Evolutionary conservation across 2,797 vertebrate genomes (phyloP).

Genomic region (Rhinophrynus dorsalis): DNA sequence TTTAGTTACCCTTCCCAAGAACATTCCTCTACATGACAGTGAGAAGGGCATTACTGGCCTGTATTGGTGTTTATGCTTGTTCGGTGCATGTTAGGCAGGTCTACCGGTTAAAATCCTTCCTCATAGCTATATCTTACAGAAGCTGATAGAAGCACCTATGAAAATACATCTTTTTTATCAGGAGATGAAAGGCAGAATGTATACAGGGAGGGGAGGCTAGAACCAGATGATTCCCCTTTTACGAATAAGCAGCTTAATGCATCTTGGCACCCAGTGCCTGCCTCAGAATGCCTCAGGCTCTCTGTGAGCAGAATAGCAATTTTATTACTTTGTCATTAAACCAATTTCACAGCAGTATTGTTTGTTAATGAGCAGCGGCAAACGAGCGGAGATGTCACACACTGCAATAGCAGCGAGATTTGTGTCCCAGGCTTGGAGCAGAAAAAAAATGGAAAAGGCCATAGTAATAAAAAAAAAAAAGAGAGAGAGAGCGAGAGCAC

Average conservation of each 20-base stretch:
- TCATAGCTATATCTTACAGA: conserved; percentile 4
- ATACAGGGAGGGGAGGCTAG: conserved; percentile 79
- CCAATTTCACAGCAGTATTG: conserved; percentile 99
- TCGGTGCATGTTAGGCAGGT: neutral
- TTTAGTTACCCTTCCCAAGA: neutral
- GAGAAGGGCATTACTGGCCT: conserved; percentile 6
- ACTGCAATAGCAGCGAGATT: conserved; percentile 98
- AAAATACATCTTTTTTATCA: conserved; percentile 84
- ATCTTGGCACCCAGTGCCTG: conserved; percentile 94
- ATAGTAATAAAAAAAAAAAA: conserved; percentile 90
- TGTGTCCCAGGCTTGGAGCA: conserved; percentile 86
- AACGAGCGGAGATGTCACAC: conserved; percentile 98
- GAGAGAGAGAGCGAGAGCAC: conserved; percentile 1
- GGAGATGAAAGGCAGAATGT: conserved; percentile 81
- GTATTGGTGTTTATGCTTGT: conserved; percentile 1
- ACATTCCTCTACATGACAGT: conserved; percentile 18
- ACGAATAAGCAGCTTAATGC: conserved; percentile 98
- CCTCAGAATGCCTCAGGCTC: conserved; percentile 95
- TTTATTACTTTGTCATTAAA: conserved; percentile 99
- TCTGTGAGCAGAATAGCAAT: conserved; percentile 99
- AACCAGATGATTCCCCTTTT: conserved; percentile 94
- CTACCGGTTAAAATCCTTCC: neutral
- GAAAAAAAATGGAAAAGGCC: conserved; percentile 83
- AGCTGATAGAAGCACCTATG: conserved; percentile 26
- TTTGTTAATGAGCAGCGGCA: conserved; percentile 99